Conservation (phyloP, 2,797 vertebrate genomes). For the Ibycter americanus region DNA sequence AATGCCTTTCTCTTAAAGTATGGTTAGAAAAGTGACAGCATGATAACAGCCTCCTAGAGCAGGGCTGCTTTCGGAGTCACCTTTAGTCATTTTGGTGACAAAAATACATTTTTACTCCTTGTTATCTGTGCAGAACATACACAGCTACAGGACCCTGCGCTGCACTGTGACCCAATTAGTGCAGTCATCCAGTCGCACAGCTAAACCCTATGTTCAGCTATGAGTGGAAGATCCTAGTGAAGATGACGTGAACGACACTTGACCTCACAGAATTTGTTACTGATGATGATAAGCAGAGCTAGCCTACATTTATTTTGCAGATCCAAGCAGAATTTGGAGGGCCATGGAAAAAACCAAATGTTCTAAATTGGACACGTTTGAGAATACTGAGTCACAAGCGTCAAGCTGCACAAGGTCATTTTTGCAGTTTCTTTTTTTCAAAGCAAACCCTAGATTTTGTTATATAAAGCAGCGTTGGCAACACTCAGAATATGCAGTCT, state of each 20-base stretch:
- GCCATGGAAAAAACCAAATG: neutral
- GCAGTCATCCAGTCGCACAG: neutral
- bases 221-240: neutral
- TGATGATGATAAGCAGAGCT: conserved; percentile 2
- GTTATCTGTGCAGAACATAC: neutral
- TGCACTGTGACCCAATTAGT: neutral
- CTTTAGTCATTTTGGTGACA: neutral
- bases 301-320: conserved; percentile 33
- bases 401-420: conserved; percentile 50
- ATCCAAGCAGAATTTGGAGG: conserved; percentile 48
- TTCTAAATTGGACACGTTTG: conserved; percentile 42
- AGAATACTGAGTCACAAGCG: conserved; percentile 57
- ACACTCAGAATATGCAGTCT: conserved; percentile 13
- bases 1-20: neutral
- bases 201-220: neutral
- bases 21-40: neutral
- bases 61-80: neutral
- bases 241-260: neutral
- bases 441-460: conserved; percentile 35
- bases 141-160: neutral
- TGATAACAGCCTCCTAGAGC: neutral
- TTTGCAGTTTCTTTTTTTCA: conserved; percentile 43
- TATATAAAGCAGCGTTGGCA: conserved; percentile 45
- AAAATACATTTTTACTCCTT: neutral
- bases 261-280: neutral